Evolutionary conservation across 1,140 invertebrate genomes (phyloP).

Genomic region (Temnothorax curvispinosus): DNA sequence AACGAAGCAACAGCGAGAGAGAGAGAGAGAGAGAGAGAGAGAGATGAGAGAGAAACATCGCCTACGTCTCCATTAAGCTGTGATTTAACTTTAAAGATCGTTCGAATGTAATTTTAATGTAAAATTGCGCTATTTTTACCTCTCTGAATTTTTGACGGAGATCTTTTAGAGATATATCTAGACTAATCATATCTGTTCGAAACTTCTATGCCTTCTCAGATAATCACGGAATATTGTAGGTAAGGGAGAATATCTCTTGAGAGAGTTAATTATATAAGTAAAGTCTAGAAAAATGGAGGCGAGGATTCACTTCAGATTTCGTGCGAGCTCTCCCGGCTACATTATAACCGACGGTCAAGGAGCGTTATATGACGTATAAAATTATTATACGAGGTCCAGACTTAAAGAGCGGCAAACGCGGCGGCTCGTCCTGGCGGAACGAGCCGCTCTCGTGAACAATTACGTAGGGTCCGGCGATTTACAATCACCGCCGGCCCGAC

Average conservation of each 20-base stretch:
- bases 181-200: neutral
- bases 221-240: neutral
- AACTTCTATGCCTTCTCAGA: neutral
- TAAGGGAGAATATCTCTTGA: neutral
- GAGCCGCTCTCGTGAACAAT: constrained; percentile 45
- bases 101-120: neutral
- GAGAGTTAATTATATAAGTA: constrained; percentile 7
- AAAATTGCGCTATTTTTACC: neutral
- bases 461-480: constrained; percentile 56
- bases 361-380: constrained; percentile 49
- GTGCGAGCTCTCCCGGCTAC: neutral
- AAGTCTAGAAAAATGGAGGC: neutral
- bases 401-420: constrained; percentile 45
- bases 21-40: neutral
- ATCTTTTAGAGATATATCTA: neutral
- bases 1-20: neutral
- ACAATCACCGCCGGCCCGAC: constrained; percentile 50
- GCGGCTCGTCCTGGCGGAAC: constrained; percentile 13
- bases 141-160: neutral
- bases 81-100: neutral
- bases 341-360: neutral
- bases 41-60: neutral
- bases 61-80: neutral
- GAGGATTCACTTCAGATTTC: neutral
- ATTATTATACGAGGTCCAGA: constrained; percentile 49